Evolutionary conservation across 2,797 vertebrate genomes (phyloP).

Genomic region (Spheniscus humboldti): DNA sequence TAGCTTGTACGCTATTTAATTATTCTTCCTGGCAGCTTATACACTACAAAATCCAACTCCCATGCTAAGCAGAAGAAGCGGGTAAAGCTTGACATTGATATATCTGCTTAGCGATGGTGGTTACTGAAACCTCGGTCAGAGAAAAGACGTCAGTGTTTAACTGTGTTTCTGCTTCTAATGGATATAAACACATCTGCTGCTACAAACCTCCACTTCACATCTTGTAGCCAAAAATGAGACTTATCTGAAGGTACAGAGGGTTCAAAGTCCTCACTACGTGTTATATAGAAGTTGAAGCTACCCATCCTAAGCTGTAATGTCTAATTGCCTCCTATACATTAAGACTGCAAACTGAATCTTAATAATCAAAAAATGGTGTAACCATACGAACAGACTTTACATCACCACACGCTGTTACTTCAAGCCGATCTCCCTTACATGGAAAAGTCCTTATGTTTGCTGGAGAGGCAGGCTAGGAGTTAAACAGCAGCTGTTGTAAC

Average conservation of each 20-base stretch:
- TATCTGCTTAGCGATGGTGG: background rate
- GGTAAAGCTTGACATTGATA: background rate
- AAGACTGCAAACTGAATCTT: background rate
- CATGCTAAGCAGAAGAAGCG: background rate
- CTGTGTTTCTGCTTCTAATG: background rate
- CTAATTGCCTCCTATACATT: background rate
- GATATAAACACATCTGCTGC: background rate
- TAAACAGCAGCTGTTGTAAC: slow-evolving; percentile 39
- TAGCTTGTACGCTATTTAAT: slow-evolving; percentile 2
- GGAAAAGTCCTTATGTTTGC: background rate
- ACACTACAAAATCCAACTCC: background rate
- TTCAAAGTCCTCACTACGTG: background rate
- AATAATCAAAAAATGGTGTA: background rate
- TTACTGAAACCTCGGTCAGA: background rate
- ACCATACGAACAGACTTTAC: background rate
- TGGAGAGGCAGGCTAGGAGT: slow-evolving; percentile 27
- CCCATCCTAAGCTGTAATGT: background rate
- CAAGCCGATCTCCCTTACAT: background rate
- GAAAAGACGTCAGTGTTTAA: background rate
- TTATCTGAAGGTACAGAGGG: background rate
- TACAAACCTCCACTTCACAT: background rate
- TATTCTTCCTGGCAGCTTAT: background rate
- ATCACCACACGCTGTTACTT: background rate
- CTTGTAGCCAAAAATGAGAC: background rate
- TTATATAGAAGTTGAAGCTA: background rate